Percentiles rank a stretch among this genome's conserved stretches.
phyloP scores from a whole-genome alignment of 2,888 invertebrate genomes.

The Noctua pronuba region DNA sequence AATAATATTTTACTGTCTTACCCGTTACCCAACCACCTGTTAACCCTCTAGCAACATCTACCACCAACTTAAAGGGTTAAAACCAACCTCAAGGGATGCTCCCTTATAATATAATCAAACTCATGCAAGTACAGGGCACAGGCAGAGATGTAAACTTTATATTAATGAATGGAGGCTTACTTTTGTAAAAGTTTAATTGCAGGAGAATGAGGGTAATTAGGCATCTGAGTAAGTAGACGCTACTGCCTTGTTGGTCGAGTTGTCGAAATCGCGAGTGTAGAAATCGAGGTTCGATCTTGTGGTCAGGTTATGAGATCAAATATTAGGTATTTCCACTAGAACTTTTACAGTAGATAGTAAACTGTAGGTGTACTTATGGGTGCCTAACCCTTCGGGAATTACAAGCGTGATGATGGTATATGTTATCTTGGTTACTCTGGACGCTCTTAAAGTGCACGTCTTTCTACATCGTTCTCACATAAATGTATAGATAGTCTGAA shows the following conservation, averaged over 20 bases:
- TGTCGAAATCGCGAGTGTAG: neutral
- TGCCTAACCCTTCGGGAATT: too few relatives aligned
- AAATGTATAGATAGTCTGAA: too few relatives aligned
- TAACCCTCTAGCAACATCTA: neutral
- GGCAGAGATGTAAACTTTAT: slow-evolving; percentile 14
- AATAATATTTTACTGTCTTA: neutral
- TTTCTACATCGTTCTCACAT: too few relatives aligned
- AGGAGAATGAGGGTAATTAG: neutral
- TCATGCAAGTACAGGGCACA: neutral
- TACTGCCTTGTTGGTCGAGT: neutral
- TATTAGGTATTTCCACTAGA: too few relatives aligned
- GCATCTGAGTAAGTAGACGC: neutral
- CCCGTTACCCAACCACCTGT: neutral
- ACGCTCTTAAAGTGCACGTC: too few relatives aligned
- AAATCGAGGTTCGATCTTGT: too few relatives aligned
- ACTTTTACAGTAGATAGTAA: too few relatives aligned
- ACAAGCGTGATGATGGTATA: too few relatives aligned
- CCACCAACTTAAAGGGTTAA: neutral
- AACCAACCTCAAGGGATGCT: slow-evolving; percentile 26
- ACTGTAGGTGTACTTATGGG: too few relatives aligned
- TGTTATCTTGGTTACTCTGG: too few relatives aligned
- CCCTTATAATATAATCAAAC: slow-evolving; percentile 22
- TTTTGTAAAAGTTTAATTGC: slow-evolving; percentile 38
- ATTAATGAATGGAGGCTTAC: slow-evolving; percentile 30
- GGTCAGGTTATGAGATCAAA: neutral